Conservation (phyloP, 1,140 invertebrate species). For the Hylaeus volcanicus region DNA sequence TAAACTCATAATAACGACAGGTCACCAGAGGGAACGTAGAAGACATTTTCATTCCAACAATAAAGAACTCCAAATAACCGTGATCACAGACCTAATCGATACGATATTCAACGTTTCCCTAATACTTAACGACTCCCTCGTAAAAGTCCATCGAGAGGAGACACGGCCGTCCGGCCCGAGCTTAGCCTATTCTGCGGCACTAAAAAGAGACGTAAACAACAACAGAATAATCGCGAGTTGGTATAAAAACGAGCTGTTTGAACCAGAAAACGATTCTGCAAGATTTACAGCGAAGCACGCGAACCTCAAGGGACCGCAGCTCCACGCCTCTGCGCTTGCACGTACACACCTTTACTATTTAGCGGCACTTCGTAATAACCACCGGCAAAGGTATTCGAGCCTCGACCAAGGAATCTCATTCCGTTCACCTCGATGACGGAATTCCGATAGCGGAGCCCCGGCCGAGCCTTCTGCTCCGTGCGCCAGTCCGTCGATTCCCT, state of each 20-base stretch:
- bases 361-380: constrained; percentile 50
- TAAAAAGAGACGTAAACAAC: too few relatives aligned
- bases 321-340: constrained; percentile 44
- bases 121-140: too few relatives aligned
- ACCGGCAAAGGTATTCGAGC: constrained; percentile 49
- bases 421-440: constrained; percentile 61
- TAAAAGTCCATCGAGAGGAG: too few relatives aligned
- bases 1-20: too few relatives aligned
- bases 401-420: constrained; percentile 59
- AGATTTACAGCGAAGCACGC: constrained; percentile 11
- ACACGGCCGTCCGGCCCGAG: too few relatives aligned
- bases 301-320: neutral
- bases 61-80: too few relatives aligned
- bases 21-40: too few relatives aligned
- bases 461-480: neutral
- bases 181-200: too few relatives aligned
- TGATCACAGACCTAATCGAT: too few relatives aligned
- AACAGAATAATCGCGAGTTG: neutral
- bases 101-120: too few relatives aligned
- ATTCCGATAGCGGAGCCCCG: constrained; percentile 33
- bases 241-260: neutral
- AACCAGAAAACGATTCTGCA: constrained; percentile 28
- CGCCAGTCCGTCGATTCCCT: neutral
- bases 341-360: constrained; percentile 53
- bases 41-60: too few relatives aligned